Evolutionary conservation across 2,888 invertebrate species (phyloP).

Genomic region (Epinotia demarniana): DNA sequence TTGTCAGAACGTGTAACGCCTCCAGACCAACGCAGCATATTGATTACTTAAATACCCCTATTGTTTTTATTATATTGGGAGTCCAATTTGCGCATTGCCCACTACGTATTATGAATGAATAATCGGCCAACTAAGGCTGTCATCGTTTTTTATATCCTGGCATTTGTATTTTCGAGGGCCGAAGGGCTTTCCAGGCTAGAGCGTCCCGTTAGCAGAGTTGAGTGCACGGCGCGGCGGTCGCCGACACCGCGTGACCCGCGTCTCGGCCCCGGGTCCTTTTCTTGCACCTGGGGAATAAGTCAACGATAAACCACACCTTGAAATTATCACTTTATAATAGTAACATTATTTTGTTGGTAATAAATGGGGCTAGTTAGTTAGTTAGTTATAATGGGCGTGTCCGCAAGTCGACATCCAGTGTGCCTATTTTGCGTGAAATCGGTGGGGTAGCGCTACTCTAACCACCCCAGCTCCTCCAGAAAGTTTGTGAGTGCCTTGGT

Average conservation of each 20-base stretch:
- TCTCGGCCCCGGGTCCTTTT: conserved; percentile 50
- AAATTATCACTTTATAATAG: neutral
- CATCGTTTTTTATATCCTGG: conserved; percentile 5
- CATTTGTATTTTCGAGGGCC: conserved; percentile 2
- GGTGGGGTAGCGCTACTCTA: too few species aligned
- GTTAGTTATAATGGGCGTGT: too few species aligned
- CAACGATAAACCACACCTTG: neutral
- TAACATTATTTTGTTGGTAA: neutral
- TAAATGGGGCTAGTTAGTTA: too few species aligned
- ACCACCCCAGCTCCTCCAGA: too few species aligned
- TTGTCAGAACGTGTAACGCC: too few species aligned
- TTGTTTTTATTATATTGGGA: conserved; percentile 9
- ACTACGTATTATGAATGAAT: neutral
- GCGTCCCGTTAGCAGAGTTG: conserved; percentile 80
- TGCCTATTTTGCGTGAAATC: too few species aligned
- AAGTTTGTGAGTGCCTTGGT: too few species aligned
- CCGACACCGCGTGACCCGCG: conserved; percentile 72
- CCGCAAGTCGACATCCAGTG: too few species aligned
- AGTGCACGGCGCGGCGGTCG: conserved; percentile 81
- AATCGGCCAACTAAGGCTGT: neutral
- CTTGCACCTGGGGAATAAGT: neutral
- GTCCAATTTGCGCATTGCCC: neutral
- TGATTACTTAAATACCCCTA: too few species aligned
- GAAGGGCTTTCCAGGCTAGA: conserved; percentile 50
- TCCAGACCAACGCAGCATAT: too few species aligned